Percentiles rank a stretch among this genome's conserved stretches.
These are phyloP conservation scores for Leptopilina myrica DNA, from an alignment of 2,888 invertebrate genomes.

Conservation along the genomic window DNA sequence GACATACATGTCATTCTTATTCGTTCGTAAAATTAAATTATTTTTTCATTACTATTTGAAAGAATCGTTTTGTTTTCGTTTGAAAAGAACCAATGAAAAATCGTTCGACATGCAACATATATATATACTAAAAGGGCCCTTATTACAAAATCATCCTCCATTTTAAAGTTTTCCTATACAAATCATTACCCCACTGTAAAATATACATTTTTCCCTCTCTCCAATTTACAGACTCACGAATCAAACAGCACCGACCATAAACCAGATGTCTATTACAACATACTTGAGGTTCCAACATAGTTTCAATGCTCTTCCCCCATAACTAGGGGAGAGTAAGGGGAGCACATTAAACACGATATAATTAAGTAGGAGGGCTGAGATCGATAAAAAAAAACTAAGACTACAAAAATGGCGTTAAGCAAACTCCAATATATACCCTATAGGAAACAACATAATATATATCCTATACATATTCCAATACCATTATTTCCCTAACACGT, in stretches of 20 bases:
- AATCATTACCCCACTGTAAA: slow-evolving; percentile 8
- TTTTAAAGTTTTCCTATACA: slow-evolving; percentile 16
- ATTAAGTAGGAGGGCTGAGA: slow-evolving; percentile 34
- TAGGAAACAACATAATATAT: too few species aligned
- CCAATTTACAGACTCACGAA: neutral
- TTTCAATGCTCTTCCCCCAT: slow-evolving; percentile 28
- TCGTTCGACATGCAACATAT: too few species aligned
- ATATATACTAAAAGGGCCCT: too few species aligned
- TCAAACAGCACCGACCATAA: neutral
- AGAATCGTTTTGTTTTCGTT: too few species aligned
- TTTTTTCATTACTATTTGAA: too few species aligned
- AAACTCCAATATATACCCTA: neutral
- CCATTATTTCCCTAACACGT: neutral
- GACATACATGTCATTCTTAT: too few species aligned
- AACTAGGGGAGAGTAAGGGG: neutral
- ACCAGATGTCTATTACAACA: slow-evolving; percentile 10
- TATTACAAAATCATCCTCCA: slow-evolving; percentile 1
- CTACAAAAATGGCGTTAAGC: slow-evolving; percentile 30
- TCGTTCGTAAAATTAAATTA: too few species aligned
- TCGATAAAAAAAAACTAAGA: slow-evolving; percentile 5
- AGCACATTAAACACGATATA: neutral
- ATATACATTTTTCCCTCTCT: slow-evolving; percentile 15
- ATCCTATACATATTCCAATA: neutral
- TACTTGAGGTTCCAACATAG: slow-evolving; percentile 23
- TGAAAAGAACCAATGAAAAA: too few species aligned